Conservation (phyloP, 2,113 vertebrate species). For the Origma solitaria region DNA sequence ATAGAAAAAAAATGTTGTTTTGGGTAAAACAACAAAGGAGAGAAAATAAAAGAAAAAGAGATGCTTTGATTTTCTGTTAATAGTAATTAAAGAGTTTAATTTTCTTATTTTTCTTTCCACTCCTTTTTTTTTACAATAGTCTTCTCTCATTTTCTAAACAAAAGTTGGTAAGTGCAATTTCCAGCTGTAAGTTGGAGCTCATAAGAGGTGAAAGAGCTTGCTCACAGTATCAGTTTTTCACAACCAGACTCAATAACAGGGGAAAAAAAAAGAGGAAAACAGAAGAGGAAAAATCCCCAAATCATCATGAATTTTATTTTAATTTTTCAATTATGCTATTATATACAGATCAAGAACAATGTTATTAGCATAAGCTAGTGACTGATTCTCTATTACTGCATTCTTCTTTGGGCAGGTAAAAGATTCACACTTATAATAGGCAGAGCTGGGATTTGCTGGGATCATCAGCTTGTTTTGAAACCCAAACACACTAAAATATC, state of each 20-base stretch:
- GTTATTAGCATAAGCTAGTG: not conserved
- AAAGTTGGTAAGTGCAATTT: not conserved
- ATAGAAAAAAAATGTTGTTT: not conserved
- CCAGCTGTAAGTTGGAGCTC: not conserved
- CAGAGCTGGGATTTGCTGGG: not conserved
- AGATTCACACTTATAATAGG: fast-evolving
- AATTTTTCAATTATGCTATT: not conserved
- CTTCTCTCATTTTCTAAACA: not conserved
- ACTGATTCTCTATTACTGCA: not conserved
- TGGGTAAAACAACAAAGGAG: not conserved
- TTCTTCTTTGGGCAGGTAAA: not conserved
- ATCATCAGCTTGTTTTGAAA: not conserved
- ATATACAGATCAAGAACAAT: not conserved
- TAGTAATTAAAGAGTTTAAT: not conserved
- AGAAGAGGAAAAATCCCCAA: fast-evolving
- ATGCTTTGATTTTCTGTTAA: not conserved
- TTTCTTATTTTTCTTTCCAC: not conserved
- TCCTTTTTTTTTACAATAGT: not conserved
- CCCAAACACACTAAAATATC: not conserved
- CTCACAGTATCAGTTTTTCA: not conserved
- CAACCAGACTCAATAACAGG: not conserved
- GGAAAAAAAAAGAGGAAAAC: fast-evolving
- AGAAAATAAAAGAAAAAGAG: not conserved
- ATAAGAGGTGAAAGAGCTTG: not conserved
- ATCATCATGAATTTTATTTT: not conserved